Evolutionary conservation across 1,140 invertebrate species (phyloP).

Genomic region (Leptinotarsa undecemlineata): DNA sequence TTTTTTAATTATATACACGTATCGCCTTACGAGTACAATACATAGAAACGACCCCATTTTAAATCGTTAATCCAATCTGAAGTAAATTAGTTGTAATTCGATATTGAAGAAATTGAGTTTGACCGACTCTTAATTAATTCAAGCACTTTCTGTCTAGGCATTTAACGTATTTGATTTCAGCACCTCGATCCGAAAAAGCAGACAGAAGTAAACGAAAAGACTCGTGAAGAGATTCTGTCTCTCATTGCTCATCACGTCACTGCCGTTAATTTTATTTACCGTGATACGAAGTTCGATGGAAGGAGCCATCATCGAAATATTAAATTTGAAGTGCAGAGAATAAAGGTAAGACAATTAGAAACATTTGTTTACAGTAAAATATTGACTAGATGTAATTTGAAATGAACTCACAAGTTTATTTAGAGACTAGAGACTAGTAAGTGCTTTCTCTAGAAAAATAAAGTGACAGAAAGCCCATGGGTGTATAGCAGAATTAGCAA

Average conservation of each 20-base stretch:
- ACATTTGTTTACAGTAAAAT: too few relatives aligned
- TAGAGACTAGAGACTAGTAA: too few relatives aligned
- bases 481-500: too few relatives aligned
- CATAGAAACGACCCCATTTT: neutral
- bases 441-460: too few relatives aligned
- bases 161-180: constrained; percentile 50
- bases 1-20: too few relatives aligned
- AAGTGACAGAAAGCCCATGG: too few relatives aligned
- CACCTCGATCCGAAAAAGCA: constrained; percentile 67
- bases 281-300: constrained; percentile 91
- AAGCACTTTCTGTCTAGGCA: neutral
- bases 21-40: too few relatives aligned
- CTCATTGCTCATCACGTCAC: constrained; percentile 98
- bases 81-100: neutral
- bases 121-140: neutral
- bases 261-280: constrained; percentile 97
- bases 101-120: neutral
- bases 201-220: constrained; percentile 76
- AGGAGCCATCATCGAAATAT: constrained; percentile 87
- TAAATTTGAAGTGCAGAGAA: constrained; percentile 96
- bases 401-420: too few relatives aligned
- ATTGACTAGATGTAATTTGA: too few relatives aligned
- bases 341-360: constrained; percentile 69
- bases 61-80: neutral
- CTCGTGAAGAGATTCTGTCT: constrained; percentile 94